Evolutionary conservation across 2,113 vertebrate species (phyloP).

Genomic region (Zingel zingel): DNA sequence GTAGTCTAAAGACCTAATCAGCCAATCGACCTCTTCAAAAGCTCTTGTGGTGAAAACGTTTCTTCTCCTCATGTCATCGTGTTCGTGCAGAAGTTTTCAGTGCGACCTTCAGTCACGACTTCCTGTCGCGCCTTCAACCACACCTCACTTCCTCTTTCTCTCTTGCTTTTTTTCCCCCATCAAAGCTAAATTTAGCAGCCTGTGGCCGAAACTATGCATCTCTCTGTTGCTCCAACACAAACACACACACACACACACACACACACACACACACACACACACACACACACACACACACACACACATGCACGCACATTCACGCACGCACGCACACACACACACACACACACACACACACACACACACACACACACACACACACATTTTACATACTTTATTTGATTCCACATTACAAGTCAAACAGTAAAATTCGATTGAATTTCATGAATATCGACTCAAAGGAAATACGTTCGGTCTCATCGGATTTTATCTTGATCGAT

Average conservation of each 20-base stretch:
- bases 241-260: neutral
- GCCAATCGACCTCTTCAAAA: neutral
- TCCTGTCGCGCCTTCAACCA: slow-evolving; percentile 36
- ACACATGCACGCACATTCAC: neutral
- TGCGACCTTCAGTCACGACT: slow-evolving; percentile 7
- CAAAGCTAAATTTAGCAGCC: slow-evolving; percentile 39
- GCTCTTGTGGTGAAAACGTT: neutral
- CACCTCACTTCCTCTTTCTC: slow-evolving; percentile 48
- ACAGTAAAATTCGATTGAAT: too few species aligned
- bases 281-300: neutral
- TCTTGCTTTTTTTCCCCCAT: neutral
- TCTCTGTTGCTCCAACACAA: too few species aligned
- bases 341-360: neutral
- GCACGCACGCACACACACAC: neutral
- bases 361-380: neutral
- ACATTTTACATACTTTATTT: too few species aligned
- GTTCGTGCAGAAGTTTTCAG: neutral
- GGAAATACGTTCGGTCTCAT: too few species aligned
- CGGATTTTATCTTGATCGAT: too few species aligned
- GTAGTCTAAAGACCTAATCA: neutral
- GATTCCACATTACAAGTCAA: too few species aligned
- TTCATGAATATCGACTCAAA: too few species aligned
- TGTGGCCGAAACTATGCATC: neutral
- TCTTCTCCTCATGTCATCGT: neutral
- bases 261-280: neutral